Evolutionary conservation across 2,888 invertebrate genomes (phyloP), one percentile per base, ranked within the genome.

Genomic region (Pyrocoelia pectoralis): DNA sequence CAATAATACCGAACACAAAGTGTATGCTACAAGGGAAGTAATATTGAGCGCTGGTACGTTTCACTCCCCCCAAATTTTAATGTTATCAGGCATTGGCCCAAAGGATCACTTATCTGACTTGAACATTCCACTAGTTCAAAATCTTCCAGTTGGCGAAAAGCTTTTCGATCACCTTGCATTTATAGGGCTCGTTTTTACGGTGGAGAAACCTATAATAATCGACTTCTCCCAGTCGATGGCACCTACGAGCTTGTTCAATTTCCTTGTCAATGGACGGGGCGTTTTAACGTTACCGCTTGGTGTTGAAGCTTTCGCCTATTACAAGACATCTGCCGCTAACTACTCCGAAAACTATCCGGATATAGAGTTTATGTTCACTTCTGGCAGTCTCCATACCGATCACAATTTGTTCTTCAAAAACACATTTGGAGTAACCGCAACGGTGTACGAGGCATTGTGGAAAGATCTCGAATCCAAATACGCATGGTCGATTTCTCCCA

Each of bases 41-140:
- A 91, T 97, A 56, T 74, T 97, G 13, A 90, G 92, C 10, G 94
- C 93, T 1, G 97, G 97, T 0, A 87, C 95, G 1, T 90, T 97
- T 67, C 93, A 93, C 73, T 92, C 94, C 0, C 95, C 97, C 0
- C 96, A 97, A 79, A 78, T 97, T 1, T 84, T 97, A 6, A 93
- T 97, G 93, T 79, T 97, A 4, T 94, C 95, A 4, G 95, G 95
- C 1, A 79, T 90, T 9, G 90, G 90, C 0, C 90, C 90, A 1
- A 83, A 79, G 70, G 78, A 84, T 1, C 88, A 90, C 68, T 76
- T 90, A 51, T 74, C 85, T 64, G 81, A 86, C 56, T 72, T 83
- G 24, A 79, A 83, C 0, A 84, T 91, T 65, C 86, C 87, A 0
- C 78, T 90, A 0, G 72, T 90, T 1, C 81, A 86, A 67, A 84